Conservation (phyloP, 2,113 vertebrate genomes). For the Carassius gibelio region DNA sequence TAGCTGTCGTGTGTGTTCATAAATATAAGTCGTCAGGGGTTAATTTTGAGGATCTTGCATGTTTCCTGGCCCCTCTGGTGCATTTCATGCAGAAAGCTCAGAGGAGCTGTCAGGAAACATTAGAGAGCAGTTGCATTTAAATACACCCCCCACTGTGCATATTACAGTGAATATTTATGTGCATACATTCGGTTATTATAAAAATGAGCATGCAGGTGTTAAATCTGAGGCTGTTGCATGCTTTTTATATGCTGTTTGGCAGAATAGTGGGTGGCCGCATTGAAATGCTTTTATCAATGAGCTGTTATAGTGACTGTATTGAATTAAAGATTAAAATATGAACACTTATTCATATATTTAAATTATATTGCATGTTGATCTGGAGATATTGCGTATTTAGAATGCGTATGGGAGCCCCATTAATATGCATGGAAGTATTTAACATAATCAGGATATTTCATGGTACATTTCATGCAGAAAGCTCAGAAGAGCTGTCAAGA, state of each 20-base stretch:
- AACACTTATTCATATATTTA: background rate
- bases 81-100: slow-evolving; percentile 8
- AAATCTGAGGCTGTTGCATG: background rate
- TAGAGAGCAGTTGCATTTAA: slow-evolving; percentile 4
- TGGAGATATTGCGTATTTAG: background rate
- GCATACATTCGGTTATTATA: background rate
- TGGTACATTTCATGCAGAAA: slow-evolving; percentile 19
- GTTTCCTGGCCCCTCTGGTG: background rate
- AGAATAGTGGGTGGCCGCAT: background rate
- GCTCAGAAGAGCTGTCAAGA: background rate
- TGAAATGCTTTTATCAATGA: background rate
- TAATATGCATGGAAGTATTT: background rate
- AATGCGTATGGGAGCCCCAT: background rate
- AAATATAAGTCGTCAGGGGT: background rate
- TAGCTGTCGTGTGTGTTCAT: background rate
- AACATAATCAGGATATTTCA: background rate
- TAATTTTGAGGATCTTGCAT: background rate
- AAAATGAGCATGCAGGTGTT: background rate
- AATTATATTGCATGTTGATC: background rate
- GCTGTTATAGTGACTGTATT: background rate
- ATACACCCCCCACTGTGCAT: background rate
- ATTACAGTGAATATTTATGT: background rate
- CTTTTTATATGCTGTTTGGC: background rate
- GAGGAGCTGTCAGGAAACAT: slow-evolving; percentile 2
- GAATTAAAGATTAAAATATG: background rate